Evolutionary conservation across 2,888 invertebrate species (phyloP).

Genomic region (Metacarcinus magister): DNA sequence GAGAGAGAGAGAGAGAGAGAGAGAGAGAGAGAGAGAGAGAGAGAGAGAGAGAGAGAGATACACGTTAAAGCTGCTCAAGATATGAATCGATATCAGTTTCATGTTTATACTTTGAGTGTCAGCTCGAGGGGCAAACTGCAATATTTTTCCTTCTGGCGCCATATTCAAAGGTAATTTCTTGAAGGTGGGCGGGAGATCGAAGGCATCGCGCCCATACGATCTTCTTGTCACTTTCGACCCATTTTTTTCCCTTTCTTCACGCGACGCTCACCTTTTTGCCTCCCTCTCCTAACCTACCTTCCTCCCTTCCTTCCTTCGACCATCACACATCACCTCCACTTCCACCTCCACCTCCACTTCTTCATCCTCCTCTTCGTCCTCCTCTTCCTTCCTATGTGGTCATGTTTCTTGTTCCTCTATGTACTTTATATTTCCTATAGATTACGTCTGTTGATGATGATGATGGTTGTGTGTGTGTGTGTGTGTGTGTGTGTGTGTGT

Average conservation of each 20-base stretch:
- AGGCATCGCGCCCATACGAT: neutral
- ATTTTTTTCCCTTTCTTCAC: neutral
- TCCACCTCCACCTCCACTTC: neutral
- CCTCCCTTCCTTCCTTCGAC: no score
- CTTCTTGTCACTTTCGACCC: neutral
- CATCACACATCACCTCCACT: no score
- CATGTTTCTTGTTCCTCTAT: neutral
- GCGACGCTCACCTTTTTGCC: no score
- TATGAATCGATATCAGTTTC: neutral
- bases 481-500: neutral
- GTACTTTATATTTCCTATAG: neutral
- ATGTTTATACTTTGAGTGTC: neutral
- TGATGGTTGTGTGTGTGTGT: neutral
- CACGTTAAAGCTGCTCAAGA: neutral
- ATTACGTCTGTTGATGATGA: neutral
- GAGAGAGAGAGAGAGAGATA: slow-evolving; percentile 17
- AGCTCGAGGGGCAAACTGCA: neutral
- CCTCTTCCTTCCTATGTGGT: neutral
- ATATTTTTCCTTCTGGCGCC: neutral
- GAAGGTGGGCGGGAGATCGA: neutral
- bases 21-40: slow-evolving; percentile 8
- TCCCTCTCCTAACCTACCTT: no score
- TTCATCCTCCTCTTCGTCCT: neutral
- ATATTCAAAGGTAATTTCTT: neutral
- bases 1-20: neutral